These are phyloP conservation scores for Stenchaetothrips biformis DNA, from an alignment of 2,888 invertebrate genomes.

Conservation along the genomic window DNA sequence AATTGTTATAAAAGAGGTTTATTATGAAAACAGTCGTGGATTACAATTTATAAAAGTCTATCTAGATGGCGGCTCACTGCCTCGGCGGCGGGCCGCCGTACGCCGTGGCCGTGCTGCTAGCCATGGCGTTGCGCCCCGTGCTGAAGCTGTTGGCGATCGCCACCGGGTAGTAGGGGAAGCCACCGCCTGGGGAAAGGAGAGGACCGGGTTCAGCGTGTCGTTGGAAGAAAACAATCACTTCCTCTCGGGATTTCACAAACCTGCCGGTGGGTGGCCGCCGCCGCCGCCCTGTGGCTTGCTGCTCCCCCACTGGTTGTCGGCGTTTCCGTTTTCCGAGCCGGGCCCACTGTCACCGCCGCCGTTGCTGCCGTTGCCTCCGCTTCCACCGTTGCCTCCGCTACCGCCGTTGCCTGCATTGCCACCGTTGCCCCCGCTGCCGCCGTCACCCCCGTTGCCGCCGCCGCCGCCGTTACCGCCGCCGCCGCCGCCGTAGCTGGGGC, in stretches of 20 bases:
- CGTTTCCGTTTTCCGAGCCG: too few species aligned
- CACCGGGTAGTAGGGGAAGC: constrained; percentile 41
- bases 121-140: constrained; percentile 34
- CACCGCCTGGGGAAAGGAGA: background rate
- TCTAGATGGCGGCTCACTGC: background rate
- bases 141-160: constrained; percentile 37
- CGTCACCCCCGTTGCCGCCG: background rate
- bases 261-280: too few species aligned
- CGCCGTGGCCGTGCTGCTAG: constrained; percentile 35
- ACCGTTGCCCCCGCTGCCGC: background rate
- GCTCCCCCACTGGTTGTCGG: too few species aligned
- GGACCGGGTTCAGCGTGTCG: background rate
- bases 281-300: too few species aligned
- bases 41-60: background rate
- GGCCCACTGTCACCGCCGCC: too few species aligned
- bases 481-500: background rate
- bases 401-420: background rate
- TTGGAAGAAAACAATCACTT: too few species aligned
- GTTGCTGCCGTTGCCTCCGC: constrained; percentile 1
- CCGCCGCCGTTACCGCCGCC: too few species aligned
- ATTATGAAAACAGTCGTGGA: background rate
- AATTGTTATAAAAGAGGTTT: background rate
- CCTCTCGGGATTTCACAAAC: too few species aligned
- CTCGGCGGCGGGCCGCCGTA: constrained; percentile 33
- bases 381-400: background rate